Evolutionary conservation across 2,888 invertebrate genomes (phyloP).

Genomic region (Tyria jacobaeae): DNA sequence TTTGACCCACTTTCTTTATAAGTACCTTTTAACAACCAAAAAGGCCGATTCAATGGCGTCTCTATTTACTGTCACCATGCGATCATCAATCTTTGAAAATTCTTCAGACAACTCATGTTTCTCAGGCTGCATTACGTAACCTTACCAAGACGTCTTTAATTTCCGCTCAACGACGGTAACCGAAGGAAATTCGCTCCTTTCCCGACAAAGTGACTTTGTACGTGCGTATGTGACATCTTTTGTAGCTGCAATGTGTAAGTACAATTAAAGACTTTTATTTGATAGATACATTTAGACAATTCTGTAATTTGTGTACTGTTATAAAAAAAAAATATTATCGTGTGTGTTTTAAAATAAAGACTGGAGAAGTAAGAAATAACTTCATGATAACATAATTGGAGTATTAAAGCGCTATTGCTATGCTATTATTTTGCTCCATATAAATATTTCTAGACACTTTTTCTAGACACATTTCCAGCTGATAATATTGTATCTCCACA

Average conservation of each 20-base stretch:
- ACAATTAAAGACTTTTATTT: not conserved
- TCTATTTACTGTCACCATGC: constrained; percentile 24
- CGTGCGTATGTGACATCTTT: constrained; percentile 18
- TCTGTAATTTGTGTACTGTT: no score
- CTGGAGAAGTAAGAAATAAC: no score
- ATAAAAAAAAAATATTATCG: no score
- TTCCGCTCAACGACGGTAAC: constrained; percentile 46
- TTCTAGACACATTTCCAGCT: no score
- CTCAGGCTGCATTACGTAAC: constrained; percentile 33
- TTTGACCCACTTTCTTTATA: not conserved
- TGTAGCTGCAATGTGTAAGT: not conserved
- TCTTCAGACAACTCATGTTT: constrained; percentile 18
- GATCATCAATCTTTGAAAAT: constrained; percentile 38
- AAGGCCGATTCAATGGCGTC: constrained; percentile 2
- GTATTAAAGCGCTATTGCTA: no score
- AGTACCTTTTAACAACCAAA: constrained; percentile 3
- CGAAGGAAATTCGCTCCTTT: constrained; percentile 50
- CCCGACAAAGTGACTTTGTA: constrained; percentile 39
- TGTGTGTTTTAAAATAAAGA: no score
- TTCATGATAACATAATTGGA: no score
- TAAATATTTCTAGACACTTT: no score
- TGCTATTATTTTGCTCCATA: no score
- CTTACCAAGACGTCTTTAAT: constrained; percentile 53
- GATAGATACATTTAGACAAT: not conserved
- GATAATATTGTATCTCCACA: no score